Percentiles rank a stretch among this genome's conserved stretches.
These are phyloP conservation scores for Apostichopus japonicus DNA, from an alignment of 35 echinoderm and acorn worm genomes.

Conservation along the genomic window DNA sequence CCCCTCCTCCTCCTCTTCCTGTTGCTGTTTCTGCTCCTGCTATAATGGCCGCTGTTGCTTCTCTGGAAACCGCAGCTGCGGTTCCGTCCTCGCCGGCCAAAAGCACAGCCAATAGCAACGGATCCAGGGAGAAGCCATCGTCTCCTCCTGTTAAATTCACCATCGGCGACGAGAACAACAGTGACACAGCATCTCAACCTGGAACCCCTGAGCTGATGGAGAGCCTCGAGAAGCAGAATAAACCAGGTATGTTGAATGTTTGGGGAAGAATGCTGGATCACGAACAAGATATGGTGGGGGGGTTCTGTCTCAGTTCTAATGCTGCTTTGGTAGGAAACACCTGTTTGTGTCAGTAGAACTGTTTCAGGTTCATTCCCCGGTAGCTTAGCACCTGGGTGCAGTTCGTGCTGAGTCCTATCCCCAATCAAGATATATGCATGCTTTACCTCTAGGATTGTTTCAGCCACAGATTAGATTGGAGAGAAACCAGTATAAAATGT, in stretches of 20 bases:
- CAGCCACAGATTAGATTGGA: too few species aligned
- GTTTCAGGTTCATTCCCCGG: too few species aligned
- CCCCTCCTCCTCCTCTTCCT: background rate
- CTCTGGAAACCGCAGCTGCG: background rate
- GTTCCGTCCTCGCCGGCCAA: background rate
- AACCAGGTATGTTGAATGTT: background rate
- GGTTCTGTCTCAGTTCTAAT: too few species aligned
- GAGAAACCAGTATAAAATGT: too few species aligned
- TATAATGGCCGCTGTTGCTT: background rate
- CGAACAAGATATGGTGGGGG: too few species aligned
- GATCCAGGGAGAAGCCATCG: slow-evolving; percentile 63
- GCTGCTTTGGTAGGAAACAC: too few species aligned
- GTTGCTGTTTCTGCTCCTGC: background rate
- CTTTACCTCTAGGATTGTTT: too few species aligned
- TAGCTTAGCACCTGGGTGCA: too few species aligned
- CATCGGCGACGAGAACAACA: slow-evolving; percentile 80
- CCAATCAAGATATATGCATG: too few species aligned
- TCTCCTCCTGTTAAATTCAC: slow-evolving; percentile 79
- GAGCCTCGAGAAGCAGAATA: slow-evolving; percentile 21
- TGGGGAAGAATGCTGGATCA: too few species aligned
- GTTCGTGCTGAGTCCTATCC: too few species aligned
- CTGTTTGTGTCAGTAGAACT: too few species aligned
- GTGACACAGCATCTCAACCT: slow-evolving; percentile 12
- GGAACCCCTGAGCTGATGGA: slow-evolving; percentile 1
- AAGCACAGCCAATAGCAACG: slow-evolving; percentile 49